These are phyloP conservation scores for Physella acuta DNA, from an alignment of 1,140 invertebrate species.

Conservation along the genomic window DNA sequence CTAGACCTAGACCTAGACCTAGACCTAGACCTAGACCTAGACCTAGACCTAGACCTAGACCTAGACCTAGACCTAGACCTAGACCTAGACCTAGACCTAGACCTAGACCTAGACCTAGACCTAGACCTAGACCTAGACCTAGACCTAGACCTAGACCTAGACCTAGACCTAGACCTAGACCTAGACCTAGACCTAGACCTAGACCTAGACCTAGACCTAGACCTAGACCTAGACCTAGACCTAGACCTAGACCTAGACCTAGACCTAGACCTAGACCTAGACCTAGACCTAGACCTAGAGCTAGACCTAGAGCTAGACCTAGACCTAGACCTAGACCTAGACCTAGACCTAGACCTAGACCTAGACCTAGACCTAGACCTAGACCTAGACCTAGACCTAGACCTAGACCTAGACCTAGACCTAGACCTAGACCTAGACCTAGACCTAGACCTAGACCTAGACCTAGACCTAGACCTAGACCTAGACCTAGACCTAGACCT, in stretches of 20 bases:
- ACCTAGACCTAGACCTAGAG: neutral
- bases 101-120: conserved; percentile 3
- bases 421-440: too few relatives aligned
- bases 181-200: conserved; percentile 3
- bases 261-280: conserved; percentile 3
- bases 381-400: too few relatives aligned
- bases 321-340: conserved; percentile 1
- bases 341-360: conserved; percentile 3
- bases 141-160: conserved; percentile 3
- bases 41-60: conserved; percentile 3
- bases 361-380: conserved; percentile 1
- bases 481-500: too few relatives aligned
- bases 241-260: conserved; percentile 1
- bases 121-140: conserved; percentile 1
- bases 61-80: conserved; percentile 3
- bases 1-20: conserved; percentile 3
- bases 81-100: conserved; percentile 3
- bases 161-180: conserved; percentile 3
- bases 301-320: neutral
- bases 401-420: too few relatives aligned
- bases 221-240: conserved; percentile 3
- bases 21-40: conserved; percentile 1
- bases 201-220: conserved; percentile 3
- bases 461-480: too few relatives aligned
- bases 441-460: too few relatives aligned